Conservation (phyloP, 2,797 vertebrate species). For the Eutrigla gurnardus region DNA sequence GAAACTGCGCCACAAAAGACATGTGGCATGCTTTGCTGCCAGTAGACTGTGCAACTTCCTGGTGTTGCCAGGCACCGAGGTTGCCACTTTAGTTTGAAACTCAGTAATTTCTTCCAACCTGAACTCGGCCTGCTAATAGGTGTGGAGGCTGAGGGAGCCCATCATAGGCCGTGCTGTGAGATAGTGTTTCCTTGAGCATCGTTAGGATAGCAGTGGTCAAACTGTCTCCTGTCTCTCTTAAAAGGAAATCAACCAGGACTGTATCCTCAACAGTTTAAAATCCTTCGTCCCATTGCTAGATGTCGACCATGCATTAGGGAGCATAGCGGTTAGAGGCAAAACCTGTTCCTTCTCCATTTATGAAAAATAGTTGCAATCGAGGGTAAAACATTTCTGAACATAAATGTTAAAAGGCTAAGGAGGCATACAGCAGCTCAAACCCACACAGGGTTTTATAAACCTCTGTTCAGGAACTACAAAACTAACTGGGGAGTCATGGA, state of each 20-base stretch:
- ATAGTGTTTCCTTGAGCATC: slow-evolving; percentile 1
- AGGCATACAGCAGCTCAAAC: background rate
- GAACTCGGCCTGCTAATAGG: background rate
- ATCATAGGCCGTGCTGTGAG: slow-evolving; percentile 12
- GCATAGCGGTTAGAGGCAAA: slow-evolving; percentile 9
- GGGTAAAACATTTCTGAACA: background rate
- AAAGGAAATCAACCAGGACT: background rate
- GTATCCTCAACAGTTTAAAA: background rate
- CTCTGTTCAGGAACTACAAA: background rate
- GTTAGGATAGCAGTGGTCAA: background rate
- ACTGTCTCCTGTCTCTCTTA: slow-evolving; percentile 1
- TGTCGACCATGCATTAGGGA: background rate
- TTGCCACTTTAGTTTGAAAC: slow-evolving; percentile 11
- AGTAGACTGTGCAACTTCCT: background rate
- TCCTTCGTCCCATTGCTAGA: background rate
- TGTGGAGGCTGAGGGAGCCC: background rate
- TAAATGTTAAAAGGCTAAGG: slow-evolving; percentile 1
- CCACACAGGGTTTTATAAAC: slow-evolving; percentile 9
- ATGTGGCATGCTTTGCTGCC: background rate
- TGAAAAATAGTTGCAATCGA: background rate
- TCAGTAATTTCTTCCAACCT: slow-evolving; percentile 1
- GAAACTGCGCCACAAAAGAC: background rate
- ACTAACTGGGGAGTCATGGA: slow-evolving; percentile 1
- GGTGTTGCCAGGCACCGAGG: background rate
- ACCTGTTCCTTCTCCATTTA: slow-evolving; percentile 4